These are phyloP conservation scores for Drosophila cognata DNA, from an alignment of 2,888 invertebrate genomes.

Conservation along the genomic window DNA sequence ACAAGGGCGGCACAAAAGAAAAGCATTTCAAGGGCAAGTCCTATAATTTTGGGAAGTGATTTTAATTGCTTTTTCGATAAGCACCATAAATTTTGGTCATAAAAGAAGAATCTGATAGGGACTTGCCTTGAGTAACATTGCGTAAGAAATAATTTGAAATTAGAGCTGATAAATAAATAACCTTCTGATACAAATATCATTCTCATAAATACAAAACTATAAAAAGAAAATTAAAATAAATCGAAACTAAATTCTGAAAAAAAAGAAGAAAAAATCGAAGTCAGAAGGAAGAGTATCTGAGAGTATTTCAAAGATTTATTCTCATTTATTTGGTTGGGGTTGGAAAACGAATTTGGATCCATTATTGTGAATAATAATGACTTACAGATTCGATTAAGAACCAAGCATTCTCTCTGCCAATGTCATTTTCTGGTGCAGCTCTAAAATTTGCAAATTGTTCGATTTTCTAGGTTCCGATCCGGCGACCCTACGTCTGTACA, in stretches of 20 bases:
- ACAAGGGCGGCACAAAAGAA: slow-evolving; percentile 6
- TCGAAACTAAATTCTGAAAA: background rate
- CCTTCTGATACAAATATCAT: background rate
- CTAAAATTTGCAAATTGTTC: background rate
- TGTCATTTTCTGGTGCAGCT: too few species aligned
- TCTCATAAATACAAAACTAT: background rate
- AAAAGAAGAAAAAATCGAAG: accelerated
- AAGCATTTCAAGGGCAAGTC: slow-evolving; percentile 14
- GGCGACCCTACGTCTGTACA: background rate
- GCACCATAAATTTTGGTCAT: background rate
- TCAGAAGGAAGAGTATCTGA: background rate
- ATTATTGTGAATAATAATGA: background rate
- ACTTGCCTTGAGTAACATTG: background rate
- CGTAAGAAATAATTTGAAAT: background rate
- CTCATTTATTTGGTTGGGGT: background rate
- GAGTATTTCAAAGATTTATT: background rate
- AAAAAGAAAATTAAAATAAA: background rate
- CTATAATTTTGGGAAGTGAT: slow-evolving; percentile 1
- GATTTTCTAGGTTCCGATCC: background rate
- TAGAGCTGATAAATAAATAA: background rate
- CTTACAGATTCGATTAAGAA: background rate
- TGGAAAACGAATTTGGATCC: background rate
- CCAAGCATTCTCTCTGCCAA: background rate
- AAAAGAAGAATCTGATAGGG: background rate
- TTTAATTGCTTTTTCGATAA: slow-evolving; percentile 4